Conservation (phyloP, 2,888 invertebrate species). For the Gryllus longicercus region DNA sequence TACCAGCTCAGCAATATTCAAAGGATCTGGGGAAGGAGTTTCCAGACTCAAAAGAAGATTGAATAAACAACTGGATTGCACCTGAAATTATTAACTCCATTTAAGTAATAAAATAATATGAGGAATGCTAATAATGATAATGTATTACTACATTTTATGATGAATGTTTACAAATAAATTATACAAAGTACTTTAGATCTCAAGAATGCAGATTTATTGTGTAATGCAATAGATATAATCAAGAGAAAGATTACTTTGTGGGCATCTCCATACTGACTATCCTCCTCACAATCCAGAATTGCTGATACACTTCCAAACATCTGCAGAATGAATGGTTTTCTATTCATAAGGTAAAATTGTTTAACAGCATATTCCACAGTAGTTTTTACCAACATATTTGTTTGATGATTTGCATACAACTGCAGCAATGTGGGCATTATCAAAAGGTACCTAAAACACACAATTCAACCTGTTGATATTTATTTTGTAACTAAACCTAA, state of each 20-base stretch:
- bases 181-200: not conserved
- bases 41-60: slow-evolving; percentile 87
- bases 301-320: slow-evolving; percentile 99
- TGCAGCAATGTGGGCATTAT: slow-evolving; percentile 97
- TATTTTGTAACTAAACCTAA: not conserved
- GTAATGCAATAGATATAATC: not conserved
- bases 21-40: slow-evolving; percentile 88
- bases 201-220: too few species aligned
- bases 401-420: slow-evolving; percentile 96
- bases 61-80: slow-evolving; percentile 87
- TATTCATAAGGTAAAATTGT: slow-evolving; percentile 95
- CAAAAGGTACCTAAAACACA: slow-evolving; percentile 70
- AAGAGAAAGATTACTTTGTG: slow-evolving; percentile 63
- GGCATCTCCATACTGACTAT: slow-evolving; percentile 83
- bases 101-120: too few species aligned
- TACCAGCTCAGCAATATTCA: slow-evolving; percentile 87
- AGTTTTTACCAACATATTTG: slow-evolving; percentile 89
- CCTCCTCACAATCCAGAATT: slow-evolving; percentile 87
- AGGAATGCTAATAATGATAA: too few species aligned
- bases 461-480: not conserved
- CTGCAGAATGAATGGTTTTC: slow-evolving; percentile 97
- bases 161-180: too few species aligned
- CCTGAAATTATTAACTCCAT: slow-evolving; percentile 49
- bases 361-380: slow-evolving; percentile 98
- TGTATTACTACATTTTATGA: too few species aligned